A percentile compares a stretch with the other conserved stretches of the same genome.
phyloP scores from a whole-genome alignment of 2,113 vertebrate genomes.

The Scomber scombrus region DNA sequence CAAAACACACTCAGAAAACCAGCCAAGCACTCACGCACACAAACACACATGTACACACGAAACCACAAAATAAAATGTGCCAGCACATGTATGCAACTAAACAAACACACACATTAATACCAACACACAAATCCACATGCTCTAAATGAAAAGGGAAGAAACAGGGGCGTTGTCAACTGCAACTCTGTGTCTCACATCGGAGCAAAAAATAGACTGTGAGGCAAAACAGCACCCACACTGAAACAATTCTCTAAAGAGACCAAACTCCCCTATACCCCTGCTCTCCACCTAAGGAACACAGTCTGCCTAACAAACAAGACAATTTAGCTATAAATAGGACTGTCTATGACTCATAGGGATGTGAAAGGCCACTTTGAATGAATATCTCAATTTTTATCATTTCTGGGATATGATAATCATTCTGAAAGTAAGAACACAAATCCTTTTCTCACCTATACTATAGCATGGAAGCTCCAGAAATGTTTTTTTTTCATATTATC shows the following conservation, averaged over 20 bases:
- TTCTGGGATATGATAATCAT: conserved; percentile 24
- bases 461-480: conserved; percentile 5
- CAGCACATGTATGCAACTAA: conserved; percentile 3
- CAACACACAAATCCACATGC: conserved; percentile 13
- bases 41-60: conserved; percentile 12
- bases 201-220: conserved; percentile 43
- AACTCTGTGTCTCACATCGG: conserved; percentile 15
- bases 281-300: conserved; percentile 26
- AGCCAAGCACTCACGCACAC: conserved; percentile 17
- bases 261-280: conserved; percentile 2
- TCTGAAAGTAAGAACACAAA: conserved; percentile 26
- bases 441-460: conserved; percentile 15
- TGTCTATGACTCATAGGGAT: conserved; percentile 49
- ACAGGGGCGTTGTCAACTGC: conserved; percentile 45
- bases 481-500: conserved; percentile 22
- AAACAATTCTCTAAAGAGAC: conserved; percentile 34
- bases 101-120: conserved; percentile 1
- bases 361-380: conserved; percentile 52
- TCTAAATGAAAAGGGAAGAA: conserved; percentile 20
- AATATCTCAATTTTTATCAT: conserved; percentile 42
- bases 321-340: conserved; percentile 51
- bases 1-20: conserved; percentile 57
- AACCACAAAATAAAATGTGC: conserved; percentile 8
- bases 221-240: conserved; percentile 5
- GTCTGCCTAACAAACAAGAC: conserved; percentile 36